These are phyloP conservation scores for Bovichtus variegatus DNA, from an alignment of 2,797 vertebrate species.

Conservation along the genomic window DNA sequence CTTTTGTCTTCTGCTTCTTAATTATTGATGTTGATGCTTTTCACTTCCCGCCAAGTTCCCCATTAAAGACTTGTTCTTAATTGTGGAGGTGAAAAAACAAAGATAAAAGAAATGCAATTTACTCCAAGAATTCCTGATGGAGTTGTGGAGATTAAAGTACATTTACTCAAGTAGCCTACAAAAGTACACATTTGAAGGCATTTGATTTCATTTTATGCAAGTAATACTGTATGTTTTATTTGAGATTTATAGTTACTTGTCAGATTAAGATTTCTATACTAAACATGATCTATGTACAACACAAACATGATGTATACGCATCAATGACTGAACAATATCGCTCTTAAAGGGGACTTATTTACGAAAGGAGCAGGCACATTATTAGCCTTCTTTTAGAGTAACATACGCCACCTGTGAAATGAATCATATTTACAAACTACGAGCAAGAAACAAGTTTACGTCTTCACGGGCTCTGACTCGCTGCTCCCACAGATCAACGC, in stretches of 20 bases:
- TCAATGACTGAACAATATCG: too few species aligned
- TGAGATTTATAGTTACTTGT: background rate
- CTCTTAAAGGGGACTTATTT: too few species aligned
- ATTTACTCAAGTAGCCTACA: background rate
- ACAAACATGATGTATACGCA: too few species aligned
- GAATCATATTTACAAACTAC: too few species aligned
- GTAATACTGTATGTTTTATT: background rate
- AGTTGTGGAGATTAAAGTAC: slow-evolving; percentile 26
- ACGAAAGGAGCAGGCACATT: background rate
- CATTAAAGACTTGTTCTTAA: slow-evolving; percentile 73
- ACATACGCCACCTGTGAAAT: too few species aligned
- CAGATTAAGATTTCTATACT: background rate
- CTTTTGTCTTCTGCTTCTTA: slow-evolving; percentile 74
- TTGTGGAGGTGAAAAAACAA: slow-evolving; percentile 61
- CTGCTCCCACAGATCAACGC: too few species aligned
- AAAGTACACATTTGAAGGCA: background rate
- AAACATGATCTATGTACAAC: background rate
- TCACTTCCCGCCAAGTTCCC: slow-evolving; percentile 62
- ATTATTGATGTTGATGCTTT: slow-evolving; percentile 79
- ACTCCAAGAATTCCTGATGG: slow-evolving; percentile 45
- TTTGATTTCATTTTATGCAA: background rate
- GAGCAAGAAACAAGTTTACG: too few species aligned
- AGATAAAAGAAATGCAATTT: slow-evolving; percentile 68
- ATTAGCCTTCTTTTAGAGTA: background rate
- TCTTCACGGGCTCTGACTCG: too few species aligned